These are phyloP conservation scores for Phacellophora camtschatica DNA, from an alignment of 30 jellyfish, hydroid and myxozoan genomes.

Conservation along the genomic window DNA sequence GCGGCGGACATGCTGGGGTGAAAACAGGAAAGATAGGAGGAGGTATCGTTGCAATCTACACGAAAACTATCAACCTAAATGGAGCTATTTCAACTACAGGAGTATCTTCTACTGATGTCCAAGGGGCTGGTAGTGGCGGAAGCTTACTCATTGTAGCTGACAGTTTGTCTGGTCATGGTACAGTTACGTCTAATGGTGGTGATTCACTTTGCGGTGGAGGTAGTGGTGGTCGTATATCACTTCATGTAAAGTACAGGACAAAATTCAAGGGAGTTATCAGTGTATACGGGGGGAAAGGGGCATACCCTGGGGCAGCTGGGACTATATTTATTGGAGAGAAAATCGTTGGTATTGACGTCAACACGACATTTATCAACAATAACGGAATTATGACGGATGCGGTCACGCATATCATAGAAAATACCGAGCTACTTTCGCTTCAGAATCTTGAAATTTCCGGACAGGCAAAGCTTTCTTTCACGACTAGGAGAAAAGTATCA, in stretches of 20 bases:
- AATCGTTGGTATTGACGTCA: constrained; percentile 35
- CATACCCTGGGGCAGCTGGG: constrained; percentile 57
- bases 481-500: not conserved
- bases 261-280: constrained; percentile 29
- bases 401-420: constrained; percentile 15
- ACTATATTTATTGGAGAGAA: constrained; percentile 46
- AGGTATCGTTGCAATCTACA: constrained; percentile 3
- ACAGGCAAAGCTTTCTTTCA: constrained; percentile 34
- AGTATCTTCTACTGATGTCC: not conserved
- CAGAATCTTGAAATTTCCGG: constrained; percentile 38
- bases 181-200: constrained; percentile 50
- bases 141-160: constrained; percentile 28
- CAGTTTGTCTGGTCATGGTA: constrained; percentile 53
- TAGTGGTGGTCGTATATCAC: constrained; percentile 67
- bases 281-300: constrained; percentile 60
- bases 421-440: not conserved
- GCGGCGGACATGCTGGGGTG: constrained; percentile 40
- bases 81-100: constrained; percentile 37
- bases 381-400: constrained; percentile 33
- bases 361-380: constrained; percentile 37
- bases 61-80: constrained; percentile 1
- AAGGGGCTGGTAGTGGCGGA: constrained; percentile 76
- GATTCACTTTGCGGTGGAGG: constrained; percentile 67
- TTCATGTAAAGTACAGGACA: constrained; percentile 37
- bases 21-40: constrained; percentile 28